phyloP scores from a whole-genome alignment of 2,888 invertebrate genomes.

The Apoda limacodes region DNA sequence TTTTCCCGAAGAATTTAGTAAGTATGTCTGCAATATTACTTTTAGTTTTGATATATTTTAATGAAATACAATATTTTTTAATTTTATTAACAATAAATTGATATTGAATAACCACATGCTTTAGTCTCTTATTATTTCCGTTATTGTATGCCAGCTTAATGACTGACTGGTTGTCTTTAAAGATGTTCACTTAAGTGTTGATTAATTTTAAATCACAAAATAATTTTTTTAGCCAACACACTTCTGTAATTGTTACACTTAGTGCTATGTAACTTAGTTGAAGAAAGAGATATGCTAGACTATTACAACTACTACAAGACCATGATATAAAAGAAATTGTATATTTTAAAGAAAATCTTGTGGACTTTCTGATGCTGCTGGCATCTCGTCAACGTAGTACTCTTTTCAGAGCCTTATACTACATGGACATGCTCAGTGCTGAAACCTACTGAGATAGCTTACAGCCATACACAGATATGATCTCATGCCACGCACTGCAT shows the following conservation, averaged over 20 bases:
- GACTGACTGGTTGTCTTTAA: constrained; percentile 14
- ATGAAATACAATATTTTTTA: not conserved
- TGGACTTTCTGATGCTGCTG: constrained; percentile 20
- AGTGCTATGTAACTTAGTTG: constrained; percentile 22
- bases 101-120: constrained; percentile 11
- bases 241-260: constrained; percentile 19
- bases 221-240: constrained; percentile 13
- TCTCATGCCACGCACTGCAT: constrained; percentile 19
- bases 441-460: constrained; percentile 14
- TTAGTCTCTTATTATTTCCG: constrained; percentile 7
- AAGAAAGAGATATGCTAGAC: constrained; percentile 20
- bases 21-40: constrained; percentile 5
- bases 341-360: constrained; percentile 17
- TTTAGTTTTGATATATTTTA: constrained; percentile 4
- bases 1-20: constrained; percentile 1
- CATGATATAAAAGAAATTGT: constrained; percentile 17
- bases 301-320: constrained; percentile 22
- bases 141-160: constrained; percentile 9
- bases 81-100: constrained; percentile 6
- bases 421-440: constrained; percentile 12
- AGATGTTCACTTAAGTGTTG: constrained; percentile 8
- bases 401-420: constrained; percentile 11
- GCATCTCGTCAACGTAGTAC: constrained; percentile 14
- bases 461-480: constrained; percentile 16
- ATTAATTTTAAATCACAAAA: constrained; percentile 9